Conservation (phyloP, 2,797 vertebrate genomes). For the Apogon talboti region DNA sequence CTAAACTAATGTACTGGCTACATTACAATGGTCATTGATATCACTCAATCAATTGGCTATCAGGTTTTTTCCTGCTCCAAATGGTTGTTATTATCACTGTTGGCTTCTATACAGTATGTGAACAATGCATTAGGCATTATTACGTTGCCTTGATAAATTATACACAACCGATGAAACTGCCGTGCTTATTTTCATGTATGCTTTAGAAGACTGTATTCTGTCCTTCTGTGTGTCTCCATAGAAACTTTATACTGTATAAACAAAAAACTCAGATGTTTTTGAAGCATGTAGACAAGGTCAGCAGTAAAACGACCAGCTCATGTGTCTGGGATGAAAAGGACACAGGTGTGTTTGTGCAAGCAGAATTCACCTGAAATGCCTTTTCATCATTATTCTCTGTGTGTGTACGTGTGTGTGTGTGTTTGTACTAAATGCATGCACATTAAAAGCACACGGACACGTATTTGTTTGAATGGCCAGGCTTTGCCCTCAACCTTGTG, state of each 20-base stretch:
- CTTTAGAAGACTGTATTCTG: background rate
- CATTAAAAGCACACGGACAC: slow-evolving; percentile 7
- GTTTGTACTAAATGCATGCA: slow-evolving; percentile 7
- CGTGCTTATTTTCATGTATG: background rate
- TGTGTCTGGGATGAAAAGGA: slow-evolving; percentile 31
- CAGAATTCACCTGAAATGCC: slow-evolving; percentile 22
- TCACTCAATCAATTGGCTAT: no score
- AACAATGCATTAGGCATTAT: no score
- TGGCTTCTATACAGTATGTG: no score
- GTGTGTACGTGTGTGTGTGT: background rate
- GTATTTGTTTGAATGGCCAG: background rate
- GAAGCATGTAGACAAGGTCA: slow-evolving; percentile 17
- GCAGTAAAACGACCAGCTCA: slow-evolving; percentile 24
- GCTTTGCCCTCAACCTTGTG: slow-evolving; percentile 68
- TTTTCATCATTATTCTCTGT: slow-evolving; percentile 28
- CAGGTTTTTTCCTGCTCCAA: no score
- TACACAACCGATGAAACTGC: background rate
- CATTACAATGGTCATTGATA: no score
- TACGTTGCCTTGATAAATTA: no score
- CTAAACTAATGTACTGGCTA: no score
- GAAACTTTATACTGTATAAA: slow-evolving; percentile 15
- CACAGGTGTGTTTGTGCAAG: slow-evolving; percentile 39
- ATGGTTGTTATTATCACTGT: no score
- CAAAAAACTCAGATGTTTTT: slow-evolving; percentile 11
- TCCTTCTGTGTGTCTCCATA: slow-evolving; percentile 20